Conservation (phyloP, 2,888 invertebrate species). For the Arctia plantaginis region DNA sequence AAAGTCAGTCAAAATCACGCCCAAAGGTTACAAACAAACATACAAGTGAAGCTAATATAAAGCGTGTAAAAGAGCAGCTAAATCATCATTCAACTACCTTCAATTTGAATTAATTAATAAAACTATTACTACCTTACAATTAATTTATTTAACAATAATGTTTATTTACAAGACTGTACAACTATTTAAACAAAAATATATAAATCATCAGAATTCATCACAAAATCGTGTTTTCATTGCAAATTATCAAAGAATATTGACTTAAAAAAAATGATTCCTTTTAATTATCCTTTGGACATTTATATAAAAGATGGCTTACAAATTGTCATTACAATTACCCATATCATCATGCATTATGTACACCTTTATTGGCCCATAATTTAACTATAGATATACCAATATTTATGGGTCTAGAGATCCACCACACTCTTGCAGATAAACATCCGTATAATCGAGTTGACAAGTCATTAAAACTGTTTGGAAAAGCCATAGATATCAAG, state of each 20-base stretch:
- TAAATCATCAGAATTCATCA: constrained; percentile 15
- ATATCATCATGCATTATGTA: background rate
- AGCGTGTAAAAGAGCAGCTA: too few species aligned
- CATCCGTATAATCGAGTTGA: too few species aligned
- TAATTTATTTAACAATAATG: constrained; percentile 41
- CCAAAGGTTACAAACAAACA: too few species aligned
- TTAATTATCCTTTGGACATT: background rate
- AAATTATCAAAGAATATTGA: constrained; percentile 12
- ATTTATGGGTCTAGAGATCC: too few species aligned
- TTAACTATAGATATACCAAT: too few species aligned
- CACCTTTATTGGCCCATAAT: background rate
- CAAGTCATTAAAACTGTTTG: too few species aligned
- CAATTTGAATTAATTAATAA: background rate
- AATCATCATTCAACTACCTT: too few species aligned
- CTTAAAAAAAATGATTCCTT: background rate
- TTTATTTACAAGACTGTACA: constrained; percentile 48
- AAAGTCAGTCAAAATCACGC: too few species aligned
- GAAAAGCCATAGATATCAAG: background rate
- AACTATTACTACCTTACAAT: constrained; percentile 14
- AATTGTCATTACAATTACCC: background rate
- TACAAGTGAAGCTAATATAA: too few species aligned
- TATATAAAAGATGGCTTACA: background rate
- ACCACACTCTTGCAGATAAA: too few species aligned
- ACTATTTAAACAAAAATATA: constrained; percentile 23
- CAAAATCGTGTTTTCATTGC: constrained; percentile 18